Percentiles rank a stretch among this genome's conserved stretches.
phyloP scores from a whole-genome alignment of 2,797 vertebrate genomes.

The Danio jaintianensis region DNA sequence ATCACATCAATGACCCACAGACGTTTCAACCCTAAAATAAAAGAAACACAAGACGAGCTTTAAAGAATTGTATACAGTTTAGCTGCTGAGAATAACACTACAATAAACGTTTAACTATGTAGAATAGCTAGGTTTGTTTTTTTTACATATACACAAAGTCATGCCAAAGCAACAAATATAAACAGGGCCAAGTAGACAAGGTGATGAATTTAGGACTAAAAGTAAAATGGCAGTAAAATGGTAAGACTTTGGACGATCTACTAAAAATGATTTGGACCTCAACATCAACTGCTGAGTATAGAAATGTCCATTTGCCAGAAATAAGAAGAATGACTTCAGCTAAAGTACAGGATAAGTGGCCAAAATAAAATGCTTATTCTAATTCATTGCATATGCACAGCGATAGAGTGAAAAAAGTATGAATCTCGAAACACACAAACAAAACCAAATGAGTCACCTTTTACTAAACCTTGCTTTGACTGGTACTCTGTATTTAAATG shows the following conservation, averaged over 20 bases:
- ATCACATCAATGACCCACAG: no score
- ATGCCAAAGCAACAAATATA: conserved; percentile 1
- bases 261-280: conserved; percentile 60
- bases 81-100: neutral
- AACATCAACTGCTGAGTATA: conserved; percentile 63
- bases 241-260: conserved; percentile 74
- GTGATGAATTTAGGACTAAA: conserved; percentile 38
- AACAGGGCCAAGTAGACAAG: neutral
- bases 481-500: conserved; percentile 47
- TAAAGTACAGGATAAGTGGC: conserved; percentile 29
- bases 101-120: neutral
- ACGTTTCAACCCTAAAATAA: no score
- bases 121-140: neutral
- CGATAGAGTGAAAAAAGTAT: neutral
- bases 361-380: conserved; percentile 27
- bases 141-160: neutral
- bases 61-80: no score
- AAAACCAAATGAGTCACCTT: conserved; percentile 17
- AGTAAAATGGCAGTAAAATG: conserved; percentile 61
- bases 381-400: conserved; percentile 20
- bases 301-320: conserved; percentile 67
- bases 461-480: conserved; percentile 43
- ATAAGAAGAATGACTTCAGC: conserved; percentile 47
- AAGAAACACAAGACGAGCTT: no score
- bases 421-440: conserved; percentile 16